Percentiles rank a stretch among this genome's conserved stretches.
These are phyloP conservation scores for Echiichthys vipera DNA, from an alignment of 2,797 vertebrate genomes.

Conservation along the genomic window DNA sequence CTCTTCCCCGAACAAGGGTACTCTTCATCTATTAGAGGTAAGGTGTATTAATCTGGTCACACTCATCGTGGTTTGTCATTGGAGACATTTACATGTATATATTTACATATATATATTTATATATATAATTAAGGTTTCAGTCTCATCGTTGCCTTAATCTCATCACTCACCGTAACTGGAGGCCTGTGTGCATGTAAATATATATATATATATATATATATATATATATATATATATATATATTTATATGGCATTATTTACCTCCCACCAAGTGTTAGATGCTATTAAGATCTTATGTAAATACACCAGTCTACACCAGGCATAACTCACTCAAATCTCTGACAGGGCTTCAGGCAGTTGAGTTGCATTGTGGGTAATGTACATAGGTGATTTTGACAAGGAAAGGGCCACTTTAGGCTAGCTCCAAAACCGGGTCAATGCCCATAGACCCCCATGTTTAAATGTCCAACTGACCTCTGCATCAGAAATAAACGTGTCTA, in stretches of 20 bases:
- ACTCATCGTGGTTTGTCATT: not conserved
- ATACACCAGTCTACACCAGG: not conserved
- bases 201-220: no score
- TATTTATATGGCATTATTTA: not conserved
- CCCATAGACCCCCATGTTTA: no score
- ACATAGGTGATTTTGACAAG: not conserved
- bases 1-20: conserved; percentile 95
- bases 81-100: not conserved
- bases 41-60: conserved; percentile 1
- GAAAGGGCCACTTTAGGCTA: no score
- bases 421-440: no score
- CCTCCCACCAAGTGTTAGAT: not conserved
- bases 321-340: not conserved
- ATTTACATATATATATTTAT: not conserved
- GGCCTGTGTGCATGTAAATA: not conserved
- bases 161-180: not conserved
- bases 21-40: conserved; percentile 99
- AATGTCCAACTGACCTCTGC: no score
- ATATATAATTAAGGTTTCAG: no score
- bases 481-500: no score
- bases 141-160: no score
- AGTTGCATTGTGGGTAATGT: not conserved
- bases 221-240: no score
- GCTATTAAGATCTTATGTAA: not conserved
- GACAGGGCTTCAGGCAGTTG: no score